A percentile compares a stretch with the other conserved stretches of the same genome.
These are phyloP conservation scores for Megaceryle torquata DNA, from an alignment of 2,113 vertebrate species.

Conservation along the genomic window DNA sequence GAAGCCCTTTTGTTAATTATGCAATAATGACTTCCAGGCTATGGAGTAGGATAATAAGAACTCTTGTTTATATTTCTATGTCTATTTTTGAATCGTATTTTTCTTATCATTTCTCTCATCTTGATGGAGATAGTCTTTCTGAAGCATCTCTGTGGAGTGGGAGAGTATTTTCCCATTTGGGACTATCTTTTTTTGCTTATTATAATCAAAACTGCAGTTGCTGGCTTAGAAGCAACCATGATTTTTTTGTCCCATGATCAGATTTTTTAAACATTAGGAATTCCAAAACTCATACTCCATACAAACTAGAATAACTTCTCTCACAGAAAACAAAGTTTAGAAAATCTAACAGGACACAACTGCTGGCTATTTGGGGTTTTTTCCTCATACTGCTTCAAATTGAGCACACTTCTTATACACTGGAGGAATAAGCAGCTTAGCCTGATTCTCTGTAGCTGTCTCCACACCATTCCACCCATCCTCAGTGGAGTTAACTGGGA, in stretches of 20 bases:
- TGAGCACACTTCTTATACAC: not conserved
- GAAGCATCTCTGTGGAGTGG: accelerated
- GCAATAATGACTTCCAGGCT: not conserved
- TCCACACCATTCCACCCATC: not conserved
- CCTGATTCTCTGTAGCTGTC: not conserved
- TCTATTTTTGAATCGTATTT: not conserved
- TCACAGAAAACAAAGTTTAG: not conserved
- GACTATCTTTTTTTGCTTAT: not conserved
- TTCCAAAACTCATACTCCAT: not conserved
- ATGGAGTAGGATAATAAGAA: not conserved
- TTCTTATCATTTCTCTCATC: not conserved
- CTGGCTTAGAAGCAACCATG: not conserved
- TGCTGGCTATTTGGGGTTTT: not conserved
- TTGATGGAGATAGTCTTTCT: not conserved
- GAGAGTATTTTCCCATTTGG: not conserved
- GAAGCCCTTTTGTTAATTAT: slow-evolving; percentile 15
- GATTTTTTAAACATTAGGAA: not conserved
- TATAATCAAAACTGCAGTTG: not conserved
- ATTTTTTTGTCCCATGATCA: not conserved
- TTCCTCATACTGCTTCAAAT: not conserved
- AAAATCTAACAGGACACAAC: not conserved
- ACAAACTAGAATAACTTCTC: not conserved
- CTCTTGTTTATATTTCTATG: not conserved
- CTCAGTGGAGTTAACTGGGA: not conserved
- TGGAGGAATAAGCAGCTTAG: not conserved